Conservation (phyloP, 2,113 vertebrate species). For the Trogon surrucura region DNA sequence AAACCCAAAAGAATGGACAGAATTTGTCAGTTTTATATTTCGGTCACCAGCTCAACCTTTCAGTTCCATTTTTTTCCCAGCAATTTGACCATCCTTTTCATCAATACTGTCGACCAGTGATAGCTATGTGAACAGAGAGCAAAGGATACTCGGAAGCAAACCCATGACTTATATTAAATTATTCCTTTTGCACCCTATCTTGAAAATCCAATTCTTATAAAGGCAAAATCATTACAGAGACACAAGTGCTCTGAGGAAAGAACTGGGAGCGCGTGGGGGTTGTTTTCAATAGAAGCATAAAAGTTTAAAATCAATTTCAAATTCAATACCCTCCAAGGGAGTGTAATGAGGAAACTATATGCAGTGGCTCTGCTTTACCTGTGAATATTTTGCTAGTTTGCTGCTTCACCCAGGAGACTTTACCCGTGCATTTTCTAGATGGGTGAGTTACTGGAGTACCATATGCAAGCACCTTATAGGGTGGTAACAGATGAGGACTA, state of each 20-base stretch:
- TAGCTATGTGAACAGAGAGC: not conserved
- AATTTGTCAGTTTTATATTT: not conserved
- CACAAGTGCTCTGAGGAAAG: not conserved
- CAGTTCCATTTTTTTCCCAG: not conserved
- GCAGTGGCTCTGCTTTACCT: not conserved
- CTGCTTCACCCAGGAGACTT: not conserved
- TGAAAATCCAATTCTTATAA: conserved; percentile 11
- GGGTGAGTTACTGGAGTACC: not conserved
- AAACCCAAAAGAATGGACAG: not conserved
- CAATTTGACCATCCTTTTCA: not conserved
- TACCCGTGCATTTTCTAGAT: not conserved
- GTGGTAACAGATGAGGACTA: not conserved
- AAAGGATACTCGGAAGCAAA: not conserved
- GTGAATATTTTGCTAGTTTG: not conserved
- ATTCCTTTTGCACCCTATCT: not conserved
- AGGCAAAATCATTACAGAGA: conserved; percentile 13
- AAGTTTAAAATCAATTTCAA: conserved; percentile 30
- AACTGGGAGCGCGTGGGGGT: not conserved
- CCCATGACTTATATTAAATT: not conserved
- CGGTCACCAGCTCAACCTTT: not conserved
- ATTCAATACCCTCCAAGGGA: conserved; percentile 3
- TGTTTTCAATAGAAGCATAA: not conserved
- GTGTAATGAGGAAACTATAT: not conserved
- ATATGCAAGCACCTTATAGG: not conserved
- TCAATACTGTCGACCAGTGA: not conserved